Conservation (phyloP, 2,797 vertebrate species). For the Clarias laeviceps region DNA sequence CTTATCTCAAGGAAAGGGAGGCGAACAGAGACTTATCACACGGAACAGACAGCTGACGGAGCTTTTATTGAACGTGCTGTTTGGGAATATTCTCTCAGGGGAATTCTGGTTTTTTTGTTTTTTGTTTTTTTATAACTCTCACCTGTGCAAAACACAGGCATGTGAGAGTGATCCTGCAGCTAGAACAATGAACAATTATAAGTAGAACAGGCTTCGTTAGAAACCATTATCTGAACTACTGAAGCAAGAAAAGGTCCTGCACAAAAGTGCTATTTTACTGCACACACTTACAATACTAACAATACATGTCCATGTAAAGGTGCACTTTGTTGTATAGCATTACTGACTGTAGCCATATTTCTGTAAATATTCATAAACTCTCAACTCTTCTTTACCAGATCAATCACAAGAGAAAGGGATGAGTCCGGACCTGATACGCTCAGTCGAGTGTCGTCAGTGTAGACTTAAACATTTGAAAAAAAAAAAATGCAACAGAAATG, state of each 20-base stretch:
- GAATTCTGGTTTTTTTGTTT: neutral
- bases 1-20: slow-evolving; percentile 27
- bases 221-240: neutral
- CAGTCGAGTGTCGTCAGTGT: neutral
- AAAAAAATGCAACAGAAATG: neutral
- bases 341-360: neutral
- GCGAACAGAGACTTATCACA: slow-evolving; percentile 36
- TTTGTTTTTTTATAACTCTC: neutral
- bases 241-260: neutral
- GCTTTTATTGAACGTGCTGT: slow-evolving; percentile 6
- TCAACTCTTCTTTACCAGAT: neutral
- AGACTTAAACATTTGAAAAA: neutral
- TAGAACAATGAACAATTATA: slow-evolving; percentile 9
- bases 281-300: neutral
- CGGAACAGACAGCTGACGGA: slow-evolving; percentile 33
- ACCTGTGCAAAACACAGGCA: neutral
- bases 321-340: neutral
- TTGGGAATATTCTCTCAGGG: neutral
- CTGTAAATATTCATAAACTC: neutral
- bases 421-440: neutral
- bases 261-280: too few relatives aligned
- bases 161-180: neutral
- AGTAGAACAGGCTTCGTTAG: neutral
- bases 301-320: too few relatives aligned
- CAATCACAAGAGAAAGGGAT: neutral